A percentile compares a stretch with the other conserved stretches of the same genome.
These are phyloP conservation scores for Papilio polyxenes DNA, from an alignment of 1,140 invertebrate species.

Conservation along the genomic window DNA sequence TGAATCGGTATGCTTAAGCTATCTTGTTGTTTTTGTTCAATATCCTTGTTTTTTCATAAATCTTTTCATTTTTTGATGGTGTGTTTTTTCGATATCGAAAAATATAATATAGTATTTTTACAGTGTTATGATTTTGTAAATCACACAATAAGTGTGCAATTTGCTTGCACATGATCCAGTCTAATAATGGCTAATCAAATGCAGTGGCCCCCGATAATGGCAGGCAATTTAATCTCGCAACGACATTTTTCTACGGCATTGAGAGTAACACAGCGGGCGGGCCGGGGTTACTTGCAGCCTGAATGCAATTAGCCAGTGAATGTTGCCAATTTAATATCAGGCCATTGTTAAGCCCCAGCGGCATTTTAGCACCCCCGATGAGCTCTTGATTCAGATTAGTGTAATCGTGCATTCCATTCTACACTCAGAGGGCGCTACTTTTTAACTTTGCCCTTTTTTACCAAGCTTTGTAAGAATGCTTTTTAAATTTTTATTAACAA, in stretches of 20 bases:
- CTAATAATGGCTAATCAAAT: constrained; percentile 33
- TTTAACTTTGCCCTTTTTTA: constrained; percentile 13
- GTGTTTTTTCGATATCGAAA: neutral
- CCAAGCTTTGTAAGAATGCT: neutral
- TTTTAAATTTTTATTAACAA: neutral
- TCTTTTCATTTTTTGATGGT: neutral
- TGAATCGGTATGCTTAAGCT: neutral
- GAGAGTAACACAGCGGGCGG: constrained; percentile 36
- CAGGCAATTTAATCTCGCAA: constrained; percentile 29
- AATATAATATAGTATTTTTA: neutral
- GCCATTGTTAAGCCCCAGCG: constrained; percentile 46
- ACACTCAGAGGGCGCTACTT: neutral
- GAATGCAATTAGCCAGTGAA: constrained; percentile 68
- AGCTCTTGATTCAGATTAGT: constrained; percentile 21
- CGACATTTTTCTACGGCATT: constrained; percentile 24
- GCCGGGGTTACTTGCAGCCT: constrained; percentile 55
- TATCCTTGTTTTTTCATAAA: neutral
- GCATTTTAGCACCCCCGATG: constrained; percentile 39
- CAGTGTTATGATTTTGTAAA: neutral
- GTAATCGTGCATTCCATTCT: constrained; percentile 31
- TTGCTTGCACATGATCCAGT: constrained; percentile 10
- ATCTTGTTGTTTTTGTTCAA: constrained; percentile 18
- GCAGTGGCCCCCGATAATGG: constrained; percentile 24
- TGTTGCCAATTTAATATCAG: constrained; percentile 69
- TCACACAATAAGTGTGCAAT: neutral